A percentile compares a stretch with the other conserved stretches of the same genome.
Conservation (phyloP, 2,888 invertebrate genomes). For the Anthoptus insignis region DNA sequence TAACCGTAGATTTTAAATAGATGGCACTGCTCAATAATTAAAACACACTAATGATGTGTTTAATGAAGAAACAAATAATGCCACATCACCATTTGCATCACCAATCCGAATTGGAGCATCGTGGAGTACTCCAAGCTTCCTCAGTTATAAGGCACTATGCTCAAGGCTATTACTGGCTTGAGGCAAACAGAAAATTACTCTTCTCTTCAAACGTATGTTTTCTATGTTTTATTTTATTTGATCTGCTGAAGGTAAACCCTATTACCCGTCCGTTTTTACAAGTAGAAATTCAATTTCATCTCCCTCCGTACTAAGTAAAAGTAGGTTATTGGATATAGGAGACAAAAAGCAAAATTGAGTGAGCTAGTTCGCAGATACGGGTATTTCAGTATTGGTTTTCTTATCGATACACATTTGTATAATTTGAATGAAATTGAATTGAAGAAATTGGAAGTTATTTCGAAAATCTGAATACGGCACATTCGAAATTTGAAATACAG, state of each 20-base stretch:
- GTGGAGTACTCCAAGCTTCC: too few species aligned
- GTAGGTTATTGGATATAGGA: constrained; percentile 70
- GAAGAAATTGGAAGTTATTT: background rate
- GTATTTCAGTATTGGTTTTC: constrained; percentile 26
- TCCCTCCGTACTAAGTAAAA: constrained; percentile 71
- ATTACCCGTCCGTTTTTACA: constrained; percentile 82
- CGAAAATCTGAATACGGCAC: too few species aligned
- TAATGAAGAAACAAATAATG: too few species aligned
- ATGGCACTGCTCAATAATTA: too few species aligned
- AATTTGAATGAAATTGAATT: constrained; percentile 1
- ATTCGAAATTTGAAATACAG: too few species aligned
- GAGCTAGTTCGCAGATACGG: constrained; percentile 33
- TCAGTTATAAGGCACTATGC: too few species aligned
- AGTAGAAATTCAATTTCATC: constrained; percentile 79
- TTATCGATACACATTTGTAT: constrained; percentile 19
- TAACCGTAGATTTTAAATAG: too few species aligned
- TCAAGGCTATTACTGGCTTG: too few species aligned
- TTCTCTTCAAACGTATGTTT: constrained; percentile 50
- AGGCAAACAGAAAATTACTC: background rate
- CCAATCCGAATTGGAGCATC: too few species aligned
- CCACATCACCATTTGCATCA: too few species aligned
- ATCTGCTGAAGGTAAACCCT: constrained; percentile 79
- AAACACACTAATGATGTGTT: too few species aligned
- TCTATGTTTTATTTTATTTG: constrained; percentile 77
- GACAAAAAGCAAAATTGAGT: constrained; percentile 64